Conservation (phyloP, 1,140 invertebrate species). For the Tetramorium parvispinum region DNA sequence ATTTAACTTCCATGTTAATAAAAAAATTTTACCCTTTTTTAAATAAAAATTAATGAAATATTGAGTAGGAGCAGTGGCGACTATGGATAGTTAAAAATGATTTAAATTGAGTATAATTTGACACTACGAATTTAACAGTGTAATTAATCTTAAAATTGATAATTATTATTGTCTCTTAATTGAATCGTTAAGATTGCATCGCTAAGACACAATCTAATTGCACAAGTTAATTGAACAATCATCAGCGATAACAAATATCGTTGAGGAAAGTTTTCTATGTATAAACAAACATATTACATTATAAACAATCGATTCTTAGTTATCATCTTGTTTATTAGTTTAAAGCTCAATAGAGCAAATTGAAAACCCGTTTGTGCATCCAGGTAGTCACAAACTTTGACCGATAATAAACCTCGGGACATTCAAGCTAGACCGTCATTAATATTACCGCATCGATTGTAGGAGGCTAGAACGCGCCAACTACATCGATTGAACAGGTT, state of each 20-base stretch:
- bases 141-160: neutral
- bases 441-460: slow-evolving; percentile 49
- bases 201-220: too few relatives aligned
- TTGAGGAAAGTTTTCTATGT: neutral
- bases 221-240: neutral
- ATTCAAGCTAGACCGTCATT: slow-evolving; percentile 40
- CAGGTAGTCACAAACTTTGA: neutral
- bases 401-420: slow-evolving; percentile 41
- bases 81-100: too few relatives aligned
- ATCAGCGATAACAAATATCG: neutral
- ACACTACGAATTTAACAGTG: too few relatives aligned
- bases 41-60: too few relatives aligned
- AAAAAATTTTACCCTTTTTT: too few relatives aligned
- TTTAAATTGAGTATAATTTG: too few relatives aligned
- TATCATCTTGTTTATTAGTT: neutral
- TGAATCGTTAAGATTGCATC: neutral
- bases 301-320: neutral
- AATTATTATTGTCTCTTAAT: neutral
- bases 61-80: too few relatives aligned
- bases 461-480: slow-evolving; percentile 14
- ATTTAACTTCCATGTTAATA: too few relatives aligned
- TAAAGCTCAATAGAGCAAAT: neutral
- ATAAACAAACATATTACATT: neutral
- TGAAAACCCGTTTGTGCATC: slow-evolving; percentile 29
- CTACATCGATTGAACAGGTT: slow-evolving; percentile 60